phyloP scores from a whole-genome alignment of 2,888 invertebrate genomes.

The Parelbella ahira region DNA sequence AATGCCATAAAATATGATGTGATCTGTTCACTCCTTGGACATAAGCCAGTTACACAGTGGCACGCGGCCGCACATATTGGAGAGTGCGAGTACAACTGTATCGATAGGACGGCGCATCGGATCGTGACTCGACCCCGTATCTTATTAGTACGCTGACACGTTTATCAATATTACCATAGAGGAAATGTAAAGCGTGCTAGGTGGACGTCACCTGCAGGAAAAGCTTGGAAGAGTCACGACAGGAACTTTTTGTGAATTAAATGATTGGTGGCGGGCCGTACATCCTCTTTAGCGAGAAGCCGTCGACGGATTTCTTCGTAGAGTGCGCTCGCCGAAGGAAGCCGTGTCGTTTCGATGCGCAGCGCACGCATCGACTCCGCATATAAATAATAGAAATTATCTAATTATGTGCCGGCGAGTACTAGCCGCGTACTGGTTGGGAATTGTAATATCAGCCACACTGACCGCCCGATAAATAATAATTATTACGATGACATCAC shows the following conservation, averaged over 20 bases:
- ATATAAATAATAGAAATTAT: constrained; percentile 80
- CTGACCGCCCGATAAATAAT: constrained; percentile 50
- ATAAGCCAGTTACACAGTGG: not conserved
- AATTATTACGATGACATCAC: constrained; percentile 57
- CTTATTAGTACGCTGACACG: constrained; percentile 66
- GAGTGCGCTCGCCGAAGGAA: constrained; percentile 54
- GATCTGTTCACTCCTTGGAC: too few species aligned
- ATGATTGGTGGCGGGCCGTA: constrained; percentile 50
- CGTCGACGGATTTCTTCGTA: constrained; percentile 59
- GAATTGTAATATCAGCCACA: constrained; percentile 60
- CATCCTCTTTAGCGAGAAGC: constrained; percentile 73
- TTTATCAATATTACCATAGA: constrained; percentile 59
- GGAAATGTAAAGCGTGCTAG: constrained; percentile 56
- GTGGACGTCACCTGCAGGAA: constrained; percentile 53
- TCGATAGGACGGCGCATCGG: constrained; percentile 22
- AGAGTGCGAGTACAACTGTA: constrained; percentile 5
- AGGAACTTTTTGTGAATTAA: constrained; percentile 68
- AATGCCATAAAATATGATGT: too few species aligned
- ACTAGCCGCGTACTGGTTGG: constrained; percentile 52
- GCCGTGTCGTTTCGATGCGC: constrained; percentile 57
- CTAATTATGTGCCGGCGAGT: constrained; percentile 68
- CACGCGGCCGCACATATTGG: constrained; percentile 3
- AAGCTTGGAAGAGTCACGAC: constrained; percentile 50
- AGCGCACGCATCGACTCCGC: constrained; percentile 57
- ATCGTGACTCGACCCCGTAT: constrained; percentile 51